A percentile compares a stretch with the other conserved stretches of the same genome.
phyloP scores from a whole-genome alignment of 2,888 invertebrate genomes.

The Amiota minor region DNA sequence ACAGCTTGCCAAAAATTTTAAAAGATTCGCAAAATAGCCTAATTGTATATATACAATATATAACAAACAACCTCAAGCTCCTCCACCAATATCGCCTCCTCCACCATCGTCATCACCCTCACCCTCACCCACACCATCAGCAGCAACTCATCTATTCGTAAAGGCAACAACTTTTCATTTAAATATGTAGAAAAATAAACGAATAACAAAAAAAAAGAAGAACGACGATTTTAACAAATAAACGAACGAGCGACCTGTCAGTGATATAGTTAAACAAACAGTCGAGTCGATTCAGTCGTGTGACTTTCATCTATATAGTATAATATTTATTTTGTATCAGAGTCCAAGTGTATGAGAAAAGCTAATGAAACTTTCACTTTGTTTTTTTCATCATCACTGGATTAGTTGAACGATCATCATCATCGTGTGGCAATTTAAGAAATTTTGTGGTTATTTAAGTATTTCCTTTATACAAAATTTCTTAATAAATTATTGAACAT shows the following conservation, averaged over 20 bases:
- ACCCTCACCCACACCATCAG: too few species aligned
- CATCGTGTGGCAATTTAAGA: not conserved
- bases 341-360: too few species aligned
- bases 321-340: too few species aligned
- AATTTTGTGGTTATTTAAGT: not conserved
- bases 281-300: constrained; percentile 39
- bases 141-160: not conserved
- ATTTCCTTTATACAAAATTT: not conserved
- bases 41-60: constrained; percentile 28
- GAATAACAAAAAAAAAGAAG: constrained; percentile 22
- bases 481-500: not conserved
- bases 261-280: constrained; percentile 33
- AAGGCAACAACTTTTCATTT: constrained; percentile 10
- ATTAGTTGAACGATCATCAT: constrained; percentile 17
- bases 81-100: too few species aligned
- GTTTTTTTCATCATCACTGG: constrained; percentile 4
- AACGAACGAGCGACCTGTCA: constrained; percentile 40
- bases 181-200: constrained; percentile 1
- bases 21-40: not conserved
- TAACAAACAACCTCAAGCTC: not conserved
- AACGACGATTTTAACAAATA: constrained; percentile 1
- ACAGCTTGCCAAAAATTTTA: constrained; percentile 46
- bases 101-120: too few species aligned
- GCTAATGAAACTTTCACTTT: too few species aligned
- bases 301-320: constrained; percentile 33